phyloP scores from a whole-genome alignment of 2,888 invertebrate species.

The Hypselothyrea guttata region DNA sequence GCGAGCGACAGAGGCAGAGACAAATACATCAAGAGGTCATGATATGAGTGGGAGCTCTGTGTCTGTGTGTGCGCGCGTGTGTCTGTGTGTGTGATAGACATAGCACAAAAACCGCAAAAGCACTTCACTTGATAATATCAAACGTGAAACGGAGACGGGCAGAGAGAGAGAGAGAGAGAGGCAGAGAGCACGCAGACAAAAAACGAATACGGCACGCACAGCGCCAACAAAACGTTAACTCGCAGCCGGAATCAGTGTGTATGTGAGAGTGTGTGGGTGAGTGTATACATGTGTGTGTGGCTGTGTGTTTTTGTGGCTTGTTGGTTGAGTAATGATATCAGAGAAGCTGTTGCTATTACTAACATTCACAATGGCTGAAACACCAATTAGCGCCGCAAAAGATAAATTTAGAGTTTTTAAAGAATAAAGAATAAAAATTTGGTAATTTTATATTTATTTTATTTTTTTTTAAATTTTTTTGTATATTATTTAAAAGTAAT shows the following conservation, averaged over 20 bases:
- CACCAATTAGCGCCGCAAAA: no score
- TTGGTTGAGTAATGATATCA: conserved; percentile 73
- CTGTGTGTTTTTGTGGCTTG: conserved; percentile 46
- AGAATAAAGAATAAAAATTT: no score
- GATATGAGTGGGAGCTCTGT: conserved; percentile 2
- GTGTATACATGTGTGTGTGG: conserved; percentile 16
- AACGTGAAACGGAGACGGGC: conserved; percentile 10
- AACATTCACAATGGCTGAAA: no score
- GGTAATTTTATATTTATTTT: no score
- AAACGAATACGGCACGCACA: conserved; percentile 47
- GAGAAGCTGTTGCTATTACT: conserved; percentile 58
- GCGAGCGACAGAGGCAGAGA: neutral
- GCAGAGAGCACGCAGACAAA: conserved; percentile 47
- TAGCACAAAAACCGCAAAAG: conserved; percentile 67
- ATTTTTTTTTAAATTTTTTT: no score
- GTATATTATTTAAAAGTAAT: no score
- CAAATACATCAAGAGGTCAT: conserved; percentile 31
- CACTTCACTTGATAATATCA: conserved; percentile 76
- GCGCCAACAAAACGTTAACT: conserved; percentile 42
- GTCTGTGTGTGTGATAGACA: conserved; percentile 52
- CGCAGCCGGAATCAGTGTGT: conserved; percentile 20
- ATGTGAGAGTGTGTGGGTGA: neutral
- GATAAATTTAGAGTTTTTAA: no score
- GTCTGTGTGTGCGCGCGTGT: conserved; percentile 26
- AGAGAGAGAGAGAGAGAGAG: neutral